Evolutionary conservation across 1,140 invertebrate species (phyloP).

Genomic region (Trichogramma pretiosum): DNA sequence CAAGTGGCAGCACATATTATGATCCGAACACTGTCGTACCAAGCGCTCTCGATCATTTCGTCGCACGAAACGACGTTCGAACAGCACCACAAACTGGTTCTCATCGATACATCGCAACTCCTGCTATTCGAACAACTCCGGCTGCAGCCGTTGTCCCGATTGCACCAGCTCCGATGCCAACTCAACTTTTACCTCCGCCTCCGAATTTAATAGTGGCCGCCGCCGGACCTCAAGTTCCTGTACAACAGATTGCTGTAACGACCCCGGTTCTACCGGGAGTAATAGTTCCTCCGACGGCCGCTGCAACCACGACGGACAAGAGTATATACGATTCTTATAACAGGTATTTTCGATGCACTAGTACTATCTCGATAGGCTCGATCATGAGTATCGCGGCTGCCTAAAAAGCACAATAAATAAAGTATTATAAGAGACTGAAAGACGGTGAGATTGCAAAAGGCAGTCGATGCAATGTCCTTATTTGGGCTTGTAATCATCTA

Average conservation of each 20-base stretch:
- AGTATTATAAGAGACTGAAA: too few species aligned
- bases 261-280: slow-evolving; percentile 23
- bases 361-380: too few species aligned
- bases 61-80: too few species aligned
- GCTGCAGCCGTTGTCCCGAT: background rate
- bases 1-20: too few species aligned
- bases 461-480: too few species aligned
- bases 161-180: background rate
- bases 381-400: slow-evolving; percentile 36
- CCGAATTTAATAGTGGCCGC: slow-evolving; percentile 10
- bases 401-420: too few species aligned
- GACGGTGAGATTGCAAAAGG: too few species aligned
- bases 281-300: slow-evolving; percentile 32
- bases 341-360: slow-evolving; percentile 47
- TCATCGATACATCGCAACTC: too few species aligned
- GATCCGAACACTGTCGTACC: too few species aligned
- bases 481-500: too few species aligned
- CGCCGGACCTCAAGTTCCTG: background rate
- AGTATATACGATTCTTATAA: slow-evolving; percentile 49
- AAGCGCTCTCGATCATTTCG: too few species aligned
- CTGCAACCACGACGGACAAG: slow-evolving; percentile 44
- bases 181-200: slow-evolving; percentile 13
- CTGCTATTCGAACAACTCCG: background rate
- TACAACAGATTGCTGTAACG: background rate
- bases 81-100: too few species aligned